Percentiles rank a stretch among this genome's conserved stretches.
Evolutionary conservation across 2,113 vertebrate species (phyloP).

Genomic region (Hylia prasina): DNA sequence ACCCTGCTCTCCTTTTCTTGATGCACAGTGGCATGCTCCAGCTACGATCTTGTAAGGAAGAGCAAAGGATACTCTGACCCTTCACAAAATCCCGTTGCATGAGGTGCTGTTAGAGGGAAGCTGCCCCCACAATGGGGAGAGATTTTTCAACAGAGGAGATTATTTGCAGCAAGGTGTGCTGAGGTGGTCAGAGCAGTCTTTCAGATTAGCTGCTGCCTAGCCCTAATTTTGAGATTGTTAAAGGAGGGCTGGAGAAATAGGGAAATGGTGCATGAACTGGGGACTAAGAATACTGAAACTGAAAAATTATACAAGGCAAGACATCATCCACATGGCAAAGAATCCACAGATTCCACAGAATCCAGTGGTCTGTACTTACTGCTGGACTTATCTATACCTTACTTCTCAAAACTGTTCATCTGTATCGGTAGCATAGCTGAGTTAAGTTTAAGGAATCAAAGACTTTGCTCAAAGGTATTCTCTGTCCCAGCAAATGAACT

Average conservation of each 20-base stretch:
- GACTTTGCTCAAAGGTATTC: background rate
- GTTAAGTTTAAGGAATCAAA: background rate
- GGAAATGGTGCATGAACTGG: background rate
- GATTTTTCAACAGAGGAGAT: background rate
- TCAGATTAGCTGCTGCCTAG: background rate
- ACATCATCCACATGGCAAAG: background rate
- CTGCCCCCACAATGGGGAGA: rapidly evolving
- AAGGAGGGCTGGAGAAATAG: background rate
- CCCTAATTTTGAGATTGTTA: background rate
- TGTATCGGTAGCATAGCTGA: background rate
- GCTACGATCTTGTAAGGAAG: background rate
- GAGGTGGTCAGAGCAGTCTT: background rate
- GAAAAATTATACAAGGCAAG: background rate
- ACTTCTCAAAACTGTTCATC: background rate
- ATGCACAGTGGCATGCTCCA: rapidly evolving
- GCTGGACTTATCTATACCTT: background rate
- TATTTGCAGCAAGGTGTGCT: background rate
- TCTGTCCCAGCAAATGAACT: background rate
- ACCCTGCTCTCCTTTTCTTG: background rate
- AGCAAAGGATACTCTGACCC: background rate
- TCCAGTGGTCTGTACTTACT: background rate
- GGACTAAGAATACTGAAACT: background rate
- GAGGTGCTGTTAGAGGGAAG: background rate
- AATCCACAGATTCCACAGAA: background rate
- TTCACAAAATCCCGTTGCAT: background rate